A percentile compares a stretch with the other conserved stretches of the same genome.
phyloP scores from a whole-genome alignment of 2,888 invertebrate species.

The Volucella inflata region DNA sequence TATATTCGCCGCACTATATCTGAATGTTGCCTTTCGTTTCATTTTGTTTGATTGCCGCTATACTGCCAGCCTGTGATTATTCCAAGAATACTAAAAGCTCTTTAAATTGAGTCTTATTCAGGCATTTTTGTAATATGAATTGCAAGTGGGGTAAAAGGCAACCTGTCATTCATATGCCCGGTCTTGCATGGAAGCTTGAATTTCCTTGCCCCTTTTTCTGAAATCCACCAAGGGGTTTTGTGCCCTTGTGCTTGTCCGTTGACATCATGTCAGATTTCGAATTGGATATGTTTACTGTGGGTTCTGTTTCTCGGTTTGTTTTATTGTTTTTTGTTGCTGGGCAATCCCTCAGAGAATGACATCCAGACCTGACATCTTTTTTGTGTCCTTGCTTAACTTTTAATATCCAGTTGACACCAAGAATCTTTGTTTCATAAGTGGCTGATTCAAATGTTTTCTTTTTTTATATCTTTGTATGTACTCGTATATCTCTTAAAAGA shows the following conservation, averaged over 20 bases:
- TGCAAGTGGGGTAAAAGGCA: slow-evolving; percentile 22
- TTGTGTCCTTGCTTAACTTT: slow-evolving; percentile 8
- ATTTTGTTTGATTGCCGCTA: slow-evolving; percentile 2
- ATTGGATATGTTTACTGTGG: slow-evolving; percentile 24
- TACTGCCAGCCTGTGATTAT: slow-evolving; percentile 33
- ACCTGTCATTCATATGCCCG: not conserved
- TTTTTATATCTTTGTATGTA: not conserved
- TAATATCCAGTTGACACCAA: slow-evolving; percentile 13
- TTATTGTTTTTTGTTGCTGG: not conserved
- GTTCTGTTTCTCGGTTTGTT: not conserved
- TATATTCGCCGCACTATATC: too few species aligned
- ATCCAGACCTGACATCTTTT: not conserved
- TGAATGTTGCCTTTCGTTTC: slow-evolving; percentile 9
- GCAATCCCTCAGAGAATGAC: too few species aligned
- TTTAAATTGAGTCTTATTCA: slow-evolving; percentile 30
- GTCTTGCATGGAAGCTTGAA: not conserved
- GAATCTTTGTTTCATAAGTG: slow-evolving; percentile 7
- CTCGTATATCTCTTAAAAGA: too few species aligned
- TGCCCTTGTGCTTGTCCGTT: slow-evolving; percentile 28
- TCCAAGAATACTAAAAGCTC: slow-evolving; percentile 47
- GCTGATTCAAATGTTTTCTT: not conserved
- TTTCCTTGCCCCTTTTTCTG: not conserved
- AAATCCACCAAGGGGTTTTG: slow-evolving; percentile 30
- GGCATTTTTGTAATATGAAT: slow-evolving; percentile 17
- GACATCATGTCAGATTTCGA: slow-evolving; percentile 26